Conservation (phyloP, 2,797 vertebrate species). For the Melanotaenia boesemani region DNA sequence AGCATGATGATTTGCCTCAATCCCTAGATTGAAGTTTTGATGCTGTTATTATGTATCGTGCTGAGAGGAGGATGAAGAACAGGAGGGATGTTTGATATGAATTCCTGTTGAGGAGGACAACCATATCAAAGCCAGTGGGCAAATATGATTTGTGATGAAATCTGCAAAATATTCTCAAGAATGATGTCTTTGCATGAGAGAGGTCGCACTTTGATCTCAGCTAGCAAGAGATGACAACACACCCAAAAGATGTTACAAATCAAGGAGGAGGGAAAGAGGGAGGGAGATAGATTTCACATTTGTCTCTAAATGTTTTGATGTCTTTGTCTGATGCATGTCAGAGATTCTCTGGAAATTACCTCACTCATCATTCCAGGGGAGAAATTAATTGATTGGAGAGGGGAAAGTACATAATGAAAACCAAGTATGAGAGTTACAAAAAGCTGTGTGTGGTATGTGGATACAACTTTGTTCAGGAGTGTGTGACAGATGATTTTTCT, state of each 20-base stretch:
- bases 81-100: conserved; percentile 45
- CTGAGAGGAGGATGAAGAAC: conserved; percentile 56
- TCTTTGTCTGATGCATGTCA: conserved; percentile 42
- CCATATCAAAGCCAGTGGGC: conserved; percentile 53
- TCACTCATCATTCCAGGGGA: conserved; percentile 12
- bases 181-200: conserved; percentile 39
- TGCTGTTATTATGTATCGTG: conserved; percentile 46
- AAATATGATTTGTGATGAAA: conserved; percentile 48
- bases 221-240: conserved; percentile 35
- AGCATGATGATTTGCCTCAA: conserved; percentile 40
- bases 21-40: conserved; percentile 48
- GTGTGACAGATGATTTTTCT: conserved; percentile 33
- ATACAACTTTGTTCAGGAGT: neutral
- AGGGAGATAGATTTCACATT: conserved; percentile 40
- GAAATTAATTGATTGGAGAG: conserved; percentile 12
- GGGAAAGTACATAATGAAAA: conserved; percentile 16
- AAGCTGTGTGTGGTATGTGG: neutral
- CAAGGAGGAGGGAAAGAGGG: conserved; percentile 32
- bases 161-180: conserved; percentile 37
- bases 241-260: conserved; percentile 53
- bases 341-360: conserved; percentile 34
- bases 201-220: conserved; percentile 56
- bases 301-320: conserved; percentile 48
- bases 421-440: neutral
- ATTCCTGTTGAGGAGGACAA: conserved; percentile 58